A percentile compares a stretch with the other conserved stretches of the same genome.
Conservation (phyloP, 1,140 invertebrate species). For the Cotesia glomerata region DNA sequence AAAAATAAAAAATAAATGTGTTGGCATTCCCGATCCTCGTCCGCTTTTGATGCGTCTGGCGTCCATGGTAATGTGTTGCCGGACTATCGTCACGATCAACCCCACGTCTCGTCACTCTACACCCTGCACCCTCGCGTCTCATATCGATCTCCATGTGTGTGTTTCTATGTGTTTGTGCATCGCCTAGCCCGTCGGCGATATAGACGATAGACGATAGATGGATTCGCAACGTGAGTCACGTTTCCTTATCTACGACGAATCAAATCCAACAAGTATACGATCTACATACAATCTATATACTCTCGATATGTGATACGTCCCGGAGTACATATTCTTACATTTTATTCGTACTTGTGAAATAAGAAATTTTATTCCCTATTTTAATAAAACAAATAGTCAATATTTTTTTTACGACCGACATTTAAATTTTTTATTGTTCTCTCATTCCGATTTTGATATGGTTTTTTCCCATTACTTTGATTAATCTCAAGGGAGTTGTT, state of each 20-base stretch:
- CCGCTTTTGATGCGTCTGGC: no score
- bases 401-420: no score
- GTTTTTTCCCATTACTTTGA: no score
- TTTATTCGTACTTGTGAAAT: background rate
- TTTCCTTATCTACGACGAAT: constrained; percentile 17
- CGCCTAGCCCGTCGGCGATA: background rate
- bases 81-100: background rate
- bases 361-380: background rate
- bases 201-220: background rate
- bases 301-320: background rate
- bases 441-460: no score
- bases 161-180: background rate
- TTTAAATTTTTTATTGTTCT: no score
- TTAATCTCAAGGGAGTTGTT: no score
- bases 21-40: no score
- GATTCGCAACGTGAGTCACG: constrained; percentile 16
- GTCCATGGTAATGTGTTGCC: no score
- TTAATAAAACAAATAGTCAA: no score
- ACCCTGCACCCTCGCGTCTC: background rate
- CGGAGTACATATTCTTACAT: no score
- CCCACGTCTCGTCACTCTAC: background rate
- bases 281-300: background rate
- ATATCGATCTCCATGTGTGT: background rate
- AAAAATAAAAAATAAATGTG: no score
- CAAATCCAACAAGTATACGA: background rate